Conservation (phyloP, 2,888 invertebrate genomes). For the Paralinhomoeus sp. region DNA sequence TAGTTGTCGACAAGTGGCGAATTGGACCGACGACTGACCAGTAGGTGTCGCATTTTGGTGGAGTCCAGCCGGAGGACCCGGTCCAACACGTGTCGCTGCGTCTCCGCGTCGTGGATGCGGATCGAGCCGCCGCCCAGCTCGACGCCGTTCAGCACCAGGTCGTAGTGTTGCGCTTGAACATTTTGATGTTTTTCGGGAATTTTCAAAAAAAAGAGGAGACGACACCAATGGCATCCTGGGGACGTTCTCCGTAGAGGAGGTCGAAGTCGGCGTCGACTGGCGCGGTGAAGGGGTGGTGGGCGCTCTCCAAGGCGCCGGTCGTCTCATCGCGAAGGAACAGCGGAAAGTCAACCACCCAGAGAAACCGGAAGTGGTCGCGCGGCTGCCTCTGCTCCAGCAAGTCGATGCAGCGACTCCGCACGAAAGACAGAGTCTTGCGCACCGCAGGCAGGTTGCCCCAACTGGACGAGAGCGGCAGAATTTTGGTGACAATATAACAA, state of each 20-base stretch:
- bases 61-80: too few species aligned
- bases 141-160: constrained; percentile 78
- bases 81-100: constrained; percentile 38
- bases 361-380: too few species aligned
- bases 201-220: too few species aligned
- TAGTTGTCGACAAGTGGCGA: too few species aligned
- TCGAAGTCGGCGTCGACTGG: constrained; percentile 50
- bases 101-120: constrained; percentile 55
- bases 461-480: constrained; percentile 40
- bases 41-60: too few species aligned
- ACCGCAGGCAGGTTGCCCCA: constrained; percentile 85
- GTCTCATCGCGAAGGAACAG: constrained; percentile 47
- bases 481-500: neutral
- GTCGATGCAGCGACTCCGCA: too few species aligned
- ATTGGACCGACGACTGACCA: too few species aligned
- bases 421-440: too few species aligned
- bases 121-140: constrained; percentile 95
- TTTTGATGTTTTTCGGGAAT: constrained; percentile 30
- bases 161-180: constrained; percentile 78
- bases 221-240: too few species aligned
- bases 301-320: constrained; percentile 33
- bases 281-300: constrained; percentile 95
- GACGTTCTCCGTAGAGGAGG: neutral
- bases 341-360: constrained; percentile 87
- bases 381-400: too few species aligned